These are phyloP conservation scores for Malacosoma neustria DNA, from an alignment of 2,888 invertebrate genomes.

Conservation along the genomic window DNA sequence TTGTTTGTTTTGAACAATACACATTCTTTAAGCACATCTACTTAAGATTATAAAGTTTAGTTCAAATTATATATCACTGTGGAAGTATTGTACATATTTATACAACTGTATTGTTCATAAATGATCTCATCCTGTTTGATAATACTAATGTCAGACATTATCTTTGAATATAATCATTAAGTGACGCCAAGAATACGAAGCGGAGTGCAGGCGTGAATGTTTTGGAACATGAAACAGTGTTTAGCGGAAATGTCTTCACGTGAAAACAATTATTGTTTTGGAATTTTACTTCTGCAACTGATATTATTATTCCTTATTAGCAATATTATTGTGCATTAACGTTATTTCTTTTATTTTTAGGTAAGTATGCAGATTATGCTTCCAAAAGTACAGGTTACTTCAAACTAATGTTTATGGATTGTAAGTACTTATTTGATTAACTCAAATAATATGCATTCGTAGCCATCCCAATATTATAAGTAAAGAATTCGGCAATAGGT, in stretches of 20 bases:
- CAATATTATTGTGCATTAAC: background rate
- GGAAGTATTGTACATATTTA: background rate
- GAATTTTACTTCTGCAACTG: background rate
- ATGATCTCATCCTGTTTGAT: background rate
- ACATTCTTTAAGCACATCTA: conserved; percentile 36
- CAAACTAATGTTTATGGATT: too few relatives aligned
- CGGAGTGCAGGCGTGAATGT: conserved; percentile 22
- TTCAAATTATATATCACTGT: conserved; percentile 6
- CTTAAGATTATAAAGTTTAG: conserved; percentile 14
- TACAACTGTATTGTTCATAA: background rate
- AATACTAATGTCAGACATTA: background rate
- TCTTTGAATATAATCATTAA: background rate
- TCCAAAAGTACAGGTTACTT: too few relatives aligned
- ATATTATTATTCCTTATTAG: background rate
- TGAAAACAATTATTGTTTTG: conserved; percentile 27
- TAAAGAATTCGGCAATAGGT: too few relatives aligned
- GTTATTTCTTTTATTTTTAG: conserved; percentile 27
- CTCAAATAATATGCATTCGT: too few relatives aligned
- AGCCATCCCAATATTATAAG: too few relatives aligned
- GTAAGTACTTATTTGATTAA: too few relatives aligned
- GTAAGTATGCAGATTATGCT: conserved; percentile 30
- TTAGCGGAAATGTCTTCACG: conserved; percentile 40
- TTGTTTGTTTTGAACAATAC: conserved; percentile 37
- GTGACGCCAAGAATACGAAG: background rate
- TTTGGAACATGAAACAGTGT: conserved; percentile 49